phyloP scores from a whole-genome alignment of 64 coral and sea anemone species.

The Pocillopora damicornis region DNA sequence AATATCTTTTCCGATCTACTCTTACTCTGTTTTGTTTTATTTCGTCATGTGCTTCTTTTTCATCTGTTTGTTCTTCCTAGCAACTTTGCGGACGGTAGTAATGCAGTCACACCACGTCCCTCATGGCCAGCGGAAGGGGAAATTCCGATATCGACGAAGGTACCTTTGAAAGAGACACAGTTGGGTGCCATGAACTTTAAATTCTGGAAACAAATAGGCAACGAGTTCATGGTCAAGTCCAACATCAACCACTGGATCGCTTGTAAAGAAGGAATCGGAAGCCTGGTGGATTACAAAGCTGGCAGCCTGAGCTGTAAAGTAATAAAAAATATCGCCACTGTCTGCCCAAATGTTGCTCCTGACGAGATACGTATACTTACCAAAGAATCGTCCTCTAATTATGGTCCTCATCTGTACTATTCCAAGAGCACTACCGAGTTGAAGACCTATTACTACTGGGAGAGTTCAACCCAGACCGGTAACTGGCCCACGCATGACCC shows the following conservation, averaged over 20 bases:
- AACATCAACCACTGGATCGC: slow-evolving; percentile 70
- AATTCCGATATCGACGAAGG: slow-evolving; percentile 5
- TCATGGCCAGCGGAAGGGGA: slow-evolving; percentile 24
- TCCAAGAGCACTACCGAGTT: neutral
- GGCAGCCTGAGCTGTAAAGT: slow-evolving; percentile 36
- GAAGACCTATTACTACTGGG: slow-evolving; percentile 40
- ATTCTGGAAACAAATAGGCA: slow-evolving; percentile 26
- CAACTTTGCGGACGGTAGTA: neutral
- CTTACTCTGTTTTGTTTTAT: neutral
- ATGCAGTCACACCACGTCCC: slow-evolving; percentile 35
- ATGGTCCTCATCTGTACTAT: slow-evolving; percentile 29
- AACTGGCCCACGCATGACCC: slow-evolving; percentile 71
- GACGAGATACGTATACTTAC: slow-evolving; percentile 22
- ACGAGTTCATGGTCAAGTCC: slow-evolving; percentile 46
- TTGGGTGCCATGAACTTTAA: slow-evolving; percentile 36
- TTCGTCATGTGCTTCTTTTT: neutral
- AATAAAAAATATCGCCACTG: slow-evolving; percentile 26
- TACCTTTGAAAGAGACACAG: slow-evolving; percentile 12
- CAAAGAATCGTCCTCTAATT: slow-evolving; percentile 5
- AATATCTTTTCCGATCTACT: too few species aligned
- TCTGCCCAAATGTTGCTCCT: neutral
- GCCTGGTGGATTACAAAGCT: slow-evolving; percentile 33
- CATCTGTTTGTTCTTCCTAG: neutral
- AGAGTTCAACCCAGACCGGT: slow-evolving; percentile 1
- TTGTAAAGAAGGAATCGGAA: slow-evolving; percentile 40